phyloP scores from a whole-genome alignment of 2,797 vertebrate species.

The Melanotaenia parkinsoni region DNA sequence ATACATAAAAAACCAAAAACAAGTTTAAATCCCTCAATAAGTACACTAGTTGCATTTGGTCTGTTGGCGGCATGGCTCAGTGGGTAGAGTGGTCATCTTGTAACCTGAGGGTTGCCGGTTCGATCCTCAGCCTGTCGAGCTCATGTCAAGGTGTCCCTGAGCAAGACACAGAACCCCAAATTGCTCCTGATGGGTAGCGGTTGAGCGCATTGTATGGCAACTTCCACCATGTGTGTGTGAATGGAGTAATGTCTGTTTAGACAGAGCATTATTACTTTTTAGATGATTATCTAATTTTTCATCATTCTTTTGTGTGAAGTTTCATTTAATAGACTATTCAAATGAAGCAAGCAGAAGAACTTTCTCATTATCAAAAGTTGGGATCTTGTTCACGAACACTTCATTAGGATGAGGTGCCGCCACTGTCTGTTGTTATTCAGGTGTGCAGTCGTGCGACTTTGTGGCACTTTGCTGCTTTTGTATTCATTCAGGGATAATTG shows the following conservation, averaged over 20 bases:
- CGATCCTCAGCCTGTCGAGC: too few species aligned
- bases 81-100: not conserved
- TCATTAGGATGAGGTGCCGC: constrained; percentile 6
- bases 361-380: not conserved
- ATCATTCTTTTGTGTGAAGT: not conserved
- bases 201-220: too few species aligned
- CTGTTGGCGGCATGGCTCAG: too few species aligned
- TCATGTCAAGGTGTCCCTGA: too few species aligned
- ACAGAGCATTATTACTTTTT: not conserved
- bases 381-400: constrained; percentile 1
- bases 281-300: not conserved
- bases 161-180: too few species aligned
- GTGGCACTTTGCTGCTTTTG: constrained; percentile 8
- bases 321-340: not conserved
- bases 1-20: not conserved
- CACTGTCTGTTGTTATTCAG: constrained; percentile 4
- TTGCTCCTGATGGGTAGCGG: too few species aligned
- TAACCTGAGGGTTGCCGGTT: too few species aligned
- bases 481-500: constrained; percentile 31
- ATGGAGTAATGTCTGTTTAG: not conserved
- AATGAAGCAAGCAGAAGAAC: not conserved
- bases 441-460: not conserved
- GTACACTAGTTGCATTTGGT: not conserved
- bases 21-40: not conserved
- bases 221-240: too few species aligned